phyloP scores from a whole-genome alignment of 2,888 invertebrate species.

The Ormyrus pomaceus region DNA sequence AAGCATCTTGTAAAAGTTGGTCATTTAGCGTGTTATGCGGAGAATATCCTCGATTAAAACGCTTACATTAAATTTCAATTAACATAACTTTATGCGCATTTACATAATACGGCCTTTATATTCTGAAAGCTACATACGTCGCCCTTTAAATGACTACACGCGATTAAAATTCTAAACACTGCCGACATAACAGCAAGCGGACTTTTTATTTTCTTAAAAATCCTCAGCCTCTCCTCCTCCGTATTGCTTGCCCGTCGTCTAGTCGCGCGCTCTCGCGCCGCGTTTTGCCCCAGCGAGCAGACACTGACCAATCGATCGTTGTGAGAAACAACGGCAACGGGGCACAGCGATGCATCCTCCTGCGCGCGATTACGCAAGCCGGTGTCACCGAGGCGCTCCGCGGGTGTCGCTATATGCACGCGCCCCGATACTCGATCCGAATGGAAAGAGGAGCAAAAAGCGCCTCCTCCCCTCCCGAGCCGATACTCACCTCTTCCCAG shows the following conservation, averaged over 20 bases:
- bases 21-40: too few relatives aligned
- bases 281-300: too few relatives aligned
- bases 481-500: background rate
- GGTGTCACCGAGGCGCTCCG: background rate
- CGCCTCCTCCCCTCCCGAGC: background rate
- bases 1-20: too few relatives aligned
- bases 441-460: background rate
- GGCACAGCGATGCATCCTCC: constrained; percentile 5
- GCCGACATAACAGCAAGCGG: too few relatives aligned
- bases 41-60: background rate
- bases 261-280: too few relatives aligned
- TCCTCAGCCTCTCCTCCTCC: too few relatives aligned
- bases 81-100: background rate
- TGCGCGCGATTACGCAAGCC: constrained; percentile 34
- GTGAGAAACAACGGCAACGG: constrained; percentile 38
- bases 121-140: too few relatives aligned
- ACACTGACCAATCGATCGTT: constrained; percentile 44
- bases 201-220: too few relatives aligned
- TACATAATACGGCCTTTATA: too few relatives aligned
- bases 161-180: too few relatives aligned
- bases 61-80: background rate
- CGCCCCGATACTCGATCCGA: constrained; percentile 27
- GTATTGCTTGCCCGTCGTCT: too few relatives aligned
- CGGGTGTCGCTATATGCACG: constrained; percentile 7
- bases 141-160: too few relatives aligned